Evolutionary conservation across 2,888 invertebrate species (phyloP).

Genomic region (Adineta ricciae): DNA sequence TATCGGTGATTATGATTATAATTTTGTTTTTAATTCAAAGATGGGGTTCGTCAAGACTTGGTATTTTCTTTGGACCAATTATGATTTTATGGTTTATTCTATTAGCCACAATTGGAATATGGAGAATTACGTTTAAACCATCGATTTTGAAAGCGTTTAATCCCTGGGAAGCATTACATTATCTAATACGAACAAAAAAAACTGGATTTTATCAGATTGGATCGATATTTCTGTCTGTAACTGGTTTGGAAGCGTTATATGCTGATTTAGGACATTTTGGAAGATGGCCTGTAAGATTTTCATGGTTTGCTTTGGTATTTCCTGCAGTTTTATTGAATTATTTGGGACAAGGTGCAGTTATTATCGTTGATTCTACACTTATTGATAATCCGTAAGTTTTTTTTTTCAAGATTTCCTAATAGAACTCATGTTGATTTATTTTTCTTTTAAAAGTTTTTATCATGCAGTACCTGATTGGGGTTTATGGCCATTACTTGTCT

Average conservation of each 20-base stretch:
- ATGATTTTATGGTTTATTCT: constrained; percentile 12
- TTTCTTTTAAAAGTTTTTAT: neutral
- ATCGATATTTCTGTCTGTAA: neutral
- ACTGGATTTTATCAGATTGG: constrained; percentile 1
- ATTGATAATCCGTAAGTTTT: neutral
- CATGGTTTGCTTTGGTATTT: neutral
- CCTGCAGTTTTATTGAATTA: constrained; percentile 7
- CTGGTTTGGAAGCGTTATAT: neutral
- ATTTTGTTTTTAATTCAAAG: neutral
- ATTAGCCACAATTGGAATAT: neutral
- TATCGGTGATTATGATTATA: neutral
- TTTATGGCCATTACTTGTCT: neutral
- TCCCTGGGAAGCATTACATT: constrained; percentile 6
- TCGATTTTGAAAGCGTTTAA: neutral
- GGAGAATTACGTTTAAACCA: constrained; percentile 4
- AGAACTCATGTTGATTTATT: too few relatives aligned
- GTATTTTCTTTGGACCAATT: constrained; percentile 3
- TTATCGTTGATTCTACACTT: neutral
- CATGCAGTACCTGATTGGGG: neutral
- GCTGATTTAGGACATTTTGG: constrained; percentile 20
- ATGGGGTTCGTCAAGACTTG: neutral
- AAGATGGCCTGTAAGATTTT: constrained; percentile 10
- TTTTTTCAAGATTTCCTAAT: too few relatives aligned
- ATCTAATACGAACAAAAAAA: neutral
- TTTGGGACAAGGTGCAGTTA: neutral